Evolutionary conservation across 1,140 invertebrate genomes (phyloP), one percentile per base, ranked within the genome.

Genomic region (Panagrolaimus sp.): DNA sequence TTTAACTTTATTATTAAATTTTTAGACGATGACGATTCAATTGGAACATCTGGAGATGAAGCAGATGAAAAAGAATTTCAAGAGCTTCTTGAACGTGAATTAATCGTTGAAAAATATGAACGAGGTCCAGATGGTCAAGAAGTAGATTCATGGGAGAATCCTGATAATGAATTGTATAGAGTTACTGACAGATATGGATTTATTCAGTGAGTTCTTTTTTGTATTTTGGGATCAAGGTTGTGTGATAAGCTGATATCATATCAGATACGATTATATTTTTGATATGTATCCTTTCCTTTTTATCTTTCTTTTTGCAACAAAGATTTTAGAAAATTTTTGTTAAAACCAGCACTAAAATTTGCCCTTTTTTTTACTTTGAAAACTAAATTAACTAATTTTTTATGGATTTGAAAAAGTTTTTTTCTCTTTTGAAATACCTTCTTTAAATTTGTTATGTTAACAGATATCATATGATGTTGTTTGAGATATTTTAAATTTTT

Each of bases 141-240:
- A 81, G 94, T 96, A 84, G 92, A 96, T 84, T 89, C 92, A 24
- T 97, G 94, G 94, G 95, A 98, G 84, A 95, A 98, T 87, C 94
- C 95, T 8, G 89, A 88, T 32, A 94, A 91, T 84, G 92, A 96
- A 83, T 89, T 96, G 48, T 97, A 97, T 84, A 91, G 95, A 84
- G 89, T 89, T 75, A 93, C 91, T 65, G 95, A 98, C 85, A 88
- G 91, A 87, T 98, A 95, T 89, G 96, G 96, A 78, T 98, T 98
- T 83, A 93, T 98, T 80, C 94, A 96, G 90, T 91, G 85, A 86
- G 87, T 85, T 69, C n/a, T n/a, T n/a, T n/a, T n/a, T n/a, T n/a
- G n/a, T n/a, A n/a, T n/a, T n/a, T n/a, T n/a, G 46, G 24, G 1
- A 65, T 21, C 26, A 15, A n/a, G n/a, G n/a, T n/a, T n/a, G n/a